Evolutionary conservation across 2,888 invertebrate species (phyloP), one percentile per base, ranked within the genome.

Genomic region (Cinara cedri): DNA sequence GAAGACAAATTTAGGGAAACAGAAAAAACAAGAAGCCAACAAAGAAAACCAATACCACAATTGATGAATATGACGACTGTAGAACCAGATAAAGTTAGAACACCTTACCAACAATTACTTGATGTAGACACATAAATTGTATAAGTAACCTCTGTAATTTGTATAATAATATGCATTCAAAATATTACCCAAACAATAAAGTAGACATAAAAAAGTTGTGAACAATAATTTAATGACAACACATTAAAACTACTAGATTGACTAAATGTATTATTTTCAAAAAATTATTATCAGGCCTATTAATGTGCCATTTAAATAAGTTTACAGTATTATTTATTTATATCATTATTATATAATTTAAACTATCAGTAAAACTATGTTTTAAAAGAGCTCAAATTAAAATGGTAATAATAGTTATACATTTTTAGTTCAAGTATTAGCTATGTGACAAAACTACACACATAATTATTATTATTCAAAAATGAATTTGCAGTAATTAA

Each of bases 1-100:
- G 92, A 92, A 14, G 86, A 93, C 81, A 94, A 94, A 85, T 95
- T 93, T 85, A 91, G 92, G 87, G 94, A 95, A 86, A 92, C 93
- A 91, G 94, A 94, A 86, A 92, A 92, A 83, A 90, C 90, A 82
- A 85, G 85, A 82, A 90, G 6, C 3, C 78, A 68, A 51, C 68
- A 78, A 68, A 88, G 83, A 55, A 44, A 66, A 66, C 42, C 66
- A 34, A 51, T 60, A 42, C 19, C 57, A 11, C 11, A 16, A 21
- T 11, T 34, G 24, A 70, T 68, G 21, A 78, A 78, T 51, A 49
- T 68, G 9, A 78, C 78, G n/a, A 78, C 78, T n/a, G 3, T 70
- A 9, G 68, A 78, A 65, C 78, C 78, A 21, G 78, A 78, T 60
- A 19, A n/a, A 24, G 51, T 78, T 16, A 70, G 78, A 68, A 78